Base-by-base conservation (phyloP, 2,888 invertebrate species). In the Plagiodera versicolora region DNA sequence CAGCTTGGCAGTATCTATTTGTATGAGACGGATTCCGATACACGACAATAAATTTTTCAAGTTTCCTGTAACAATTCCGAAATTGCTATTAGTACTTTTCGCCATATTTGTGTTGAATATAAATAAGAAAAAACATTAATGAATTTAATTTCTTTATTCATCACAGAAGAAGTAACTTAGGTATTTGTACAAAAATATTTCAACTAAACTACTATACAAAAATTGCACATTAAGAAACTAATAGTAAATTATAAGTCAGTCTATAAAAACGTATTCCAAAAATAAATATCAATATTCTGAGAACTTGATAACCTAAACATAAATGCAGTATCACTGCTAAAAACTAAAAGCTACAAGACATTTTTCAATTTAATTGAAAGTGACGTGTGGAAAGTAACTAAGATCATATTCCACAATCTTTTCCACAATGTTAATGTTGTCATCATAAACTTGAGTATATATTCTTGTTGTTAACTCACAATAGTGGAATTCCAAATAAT, bases 181-280 rank as follows among this genome's bases (percentile, higher is more conserved):
- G 6, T 39, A 53, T 44, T n/a, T 53, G 24, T 28, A 53, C 28
- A 53, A 53, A 52, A 53, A 52, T 44, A 18, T 44, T 2, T n/a
- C 14, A 53, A 30, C 17, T 10, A 44, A 44, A 44, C 24, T 19
- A 39, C 39, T 39, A n/a, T 44, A 44, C 39, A n/a, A 20, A 45
- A 44, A 53, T 53, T 53, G 53, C 53, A 53, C 53, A 17, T 53
- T 16, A 1, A 53, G 17, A 28, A 53, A 39, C 16, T 19, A 35
- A 39, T 39, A 39, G n/a, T 39, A 14, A 39, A 24, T 3, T 39
- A 39, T 39, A 20, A 53, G 24, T 53, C 53, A 53, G 53, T 53
- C 53, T 53, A 53, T 53, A 53, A 44, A 53, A 53, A 53, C 20
- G 44, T 53, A 53, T 53, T 53, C 44, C 28, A 44, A 4, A 53